Conservation (phyloP, 2,113 vertebrate genomes). For the Mesitornis unicolor region DNA sequence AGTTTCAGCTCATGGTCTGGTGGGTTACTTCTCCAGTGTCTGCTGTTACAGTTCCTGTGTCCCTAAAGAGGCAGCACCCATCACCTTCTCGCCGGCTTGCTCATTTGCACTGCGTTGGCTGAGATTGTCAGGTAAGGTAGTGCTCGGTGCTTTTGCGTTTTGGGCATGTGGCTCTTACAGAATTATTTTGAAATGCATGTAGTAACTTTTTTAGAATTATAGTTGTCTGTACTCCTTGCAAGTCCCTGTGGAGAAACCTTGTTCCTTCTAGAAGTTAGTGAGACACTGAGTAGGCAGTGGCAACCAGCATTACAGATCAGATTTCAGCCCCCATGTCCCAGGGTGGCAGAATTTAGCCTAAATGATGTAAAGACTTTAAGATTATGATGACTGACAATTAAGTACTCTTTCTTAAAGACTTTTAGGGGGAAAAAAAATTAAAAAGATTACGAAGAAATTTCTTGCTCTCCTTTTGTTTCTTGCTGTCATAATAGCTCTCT, state of each 20-base stretch:
- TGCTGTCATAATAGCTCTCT: slow-evolving; percentile 51
- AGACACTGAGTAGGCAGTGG: slow-evolving; percentile 24
- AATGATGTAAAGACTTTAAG: slow-evolving; percentile 15
- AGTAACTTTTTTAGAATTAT: neutral
- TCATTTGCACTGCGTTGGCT: neutral
- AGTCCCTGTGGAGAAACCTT: neutral
- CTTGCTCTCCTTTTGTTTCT: slow-evolving; percentile 55
- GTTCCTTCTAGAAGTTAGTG: slow-evolving; percentile 1
- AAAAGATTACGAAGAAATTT: neutral
- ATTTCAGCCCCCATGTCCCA: slow-evolving; percentile 29
- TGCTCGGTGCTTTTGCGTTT: neutral
- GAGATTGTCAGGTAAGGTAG: neutral
- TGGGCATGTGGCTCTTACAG: neutral
- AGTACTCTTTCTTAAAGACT: slow-evolving; percentile 39
- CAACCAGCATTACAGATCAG: neutral
- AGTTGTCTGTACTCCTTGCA: neutral
- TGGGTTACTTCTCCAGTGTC: neutral
- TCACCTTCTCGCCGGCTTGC: neutral
- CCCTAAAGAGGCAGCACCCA: neutral
- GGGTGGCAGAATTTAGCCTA: slow-evolving; percentile 33
- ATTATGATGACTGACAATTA: slow-evolving; percentile 45
- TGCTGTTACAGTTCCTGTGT: neutral
- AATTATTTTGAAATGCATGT: neutral
- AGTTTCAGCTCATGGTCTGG: neutral
- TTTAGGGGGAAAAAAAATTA: neutral